A percentile compares a stretch with the other conserved stretches of the same genome.
Evolutionary conservation across 2,113 vertebrate genomes (phyloP).

Genomic region (Emydocephalus ijimae): DNA sequence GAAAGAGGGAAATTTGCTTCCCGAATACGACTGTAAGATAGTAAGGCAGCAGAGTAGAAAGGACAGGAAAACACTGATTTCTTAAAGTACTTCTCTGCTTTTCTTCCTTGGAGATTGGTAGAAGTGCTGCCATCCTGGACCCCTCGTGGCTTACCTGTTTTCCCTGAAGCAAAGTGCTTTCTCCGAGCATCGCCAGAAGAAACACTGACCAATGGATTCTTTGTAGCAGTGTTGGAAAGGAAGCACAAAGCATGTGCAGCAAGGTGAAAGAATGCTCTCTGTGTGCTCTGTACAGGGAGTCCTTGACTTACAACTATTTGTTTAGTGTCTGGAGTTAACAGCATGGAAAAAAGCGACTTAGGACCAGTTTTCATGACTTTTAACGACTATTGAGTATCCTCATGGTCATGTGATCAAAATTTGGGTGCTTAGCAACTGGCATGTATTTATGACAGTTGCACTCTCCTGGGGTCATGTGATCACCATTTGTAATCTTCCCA

Average conservation of each 20-base stretch:
- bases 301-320: not conserved
- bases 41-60: not conserved
- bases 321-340: not conserved
- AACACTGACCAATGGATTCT: slow-evolving; percentile 88
- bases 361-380: not conserved
- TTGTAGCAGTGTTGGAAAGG: slow-evolving; percentile 84
- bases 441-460: not conserved
- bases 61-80: not conserved
- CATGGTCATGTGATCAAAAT: not conserved
- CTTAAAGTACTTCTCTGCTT: not conserved
- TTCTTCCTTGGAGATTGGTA: slow-evolving; percentile 69
- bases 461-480: not conserved
- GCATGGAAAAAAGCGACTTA: not conserved
- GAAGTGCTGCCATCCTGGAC: slow-evolving; percentile 80
- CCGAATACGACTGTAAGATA: not conserved
- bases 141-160: slow-evolving; percentile 75
- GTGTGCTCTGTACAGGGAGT: not conserved
- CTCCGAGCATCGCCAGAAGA: slow-evolving; percentile 78
- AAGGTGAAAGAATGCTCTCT: not conserved
- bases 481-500: not conserved
- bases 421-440: not conserved
- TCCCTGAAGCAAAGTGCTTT: slow-evolving; percentile 73
- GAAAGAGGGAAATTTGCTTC: not conserved
- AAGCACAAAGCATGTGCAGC: rapidly evolving
- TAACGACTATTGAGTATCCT: not conserved